These are phyloP conservation scores for Linnaemya tessellans DNA, from an alignment of 2,888 invertebrate genomes.

Conservation along the genomic window DNA sequence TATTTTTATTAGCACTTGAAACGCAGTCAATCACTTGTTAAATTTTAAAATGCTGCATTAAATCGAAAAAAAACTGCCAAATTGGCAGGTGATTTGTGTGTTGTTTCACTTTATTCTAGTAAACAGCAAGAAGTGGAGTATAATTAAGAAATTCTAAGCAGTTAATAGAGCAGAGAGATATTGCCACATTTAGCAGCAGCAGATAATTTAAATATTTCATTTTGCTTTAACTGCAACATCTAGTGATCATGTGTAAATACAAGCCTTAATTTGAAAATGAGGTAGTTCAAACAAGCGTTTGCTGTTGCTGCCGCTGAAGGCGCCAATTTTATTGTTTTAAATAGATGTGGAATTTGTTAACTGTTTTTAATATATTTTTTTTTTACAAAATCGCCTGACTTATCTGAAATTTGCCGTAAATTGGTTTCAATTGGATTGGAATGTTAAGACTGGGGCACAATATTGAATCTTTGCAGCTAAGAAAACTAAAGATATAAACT, in stretches of 20 bases:
- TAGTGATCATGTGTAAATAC: constrained; percentile 19
- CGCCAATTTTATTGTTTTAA: constrained; percentile 16
- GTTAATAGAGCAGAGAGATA: constrained; percentile 60
- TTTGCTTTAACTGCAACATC: constrained; percentile 22
- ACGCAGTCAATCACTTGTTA: constrained; percentile 53
- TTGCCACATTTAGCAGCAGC: constrained; percentile 5
- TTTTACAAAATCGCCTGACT: background rate
- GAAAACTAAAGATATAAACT: background rate
- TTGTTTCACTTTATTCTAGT: constrained; percentile 34
- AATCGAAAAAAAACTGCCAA: background rate
- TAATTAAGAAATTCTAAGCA: constrained; percentile 61
- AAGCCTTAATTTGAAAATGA: constrained; percentile 10
- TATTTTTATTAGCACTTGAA: background rate
- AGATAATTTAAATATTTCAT: constrained; percentile 54
- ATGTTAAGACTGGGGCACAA: background rate
- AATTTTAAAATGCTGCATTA: constrained; percentile 24
- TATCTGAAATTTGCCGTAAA: background rate
- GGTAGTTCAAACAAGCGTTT: constrained; percentile 6
- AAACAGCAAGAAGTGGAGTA: constrained; percentile 15
- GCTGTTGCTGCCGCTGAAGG: constrained; percentile 27
- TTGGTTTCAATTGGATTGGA: background rate
- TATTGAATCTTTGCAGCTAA: background rate
- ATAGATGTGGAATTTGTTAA: background rate
- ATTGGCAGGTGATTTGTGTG: constrained; percentile 28
- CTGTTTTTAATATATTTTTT: background rate